Base-by-base conservation (phyloP, 2,113 vertebrate species). In the Phasianus colchicus region DNA sequence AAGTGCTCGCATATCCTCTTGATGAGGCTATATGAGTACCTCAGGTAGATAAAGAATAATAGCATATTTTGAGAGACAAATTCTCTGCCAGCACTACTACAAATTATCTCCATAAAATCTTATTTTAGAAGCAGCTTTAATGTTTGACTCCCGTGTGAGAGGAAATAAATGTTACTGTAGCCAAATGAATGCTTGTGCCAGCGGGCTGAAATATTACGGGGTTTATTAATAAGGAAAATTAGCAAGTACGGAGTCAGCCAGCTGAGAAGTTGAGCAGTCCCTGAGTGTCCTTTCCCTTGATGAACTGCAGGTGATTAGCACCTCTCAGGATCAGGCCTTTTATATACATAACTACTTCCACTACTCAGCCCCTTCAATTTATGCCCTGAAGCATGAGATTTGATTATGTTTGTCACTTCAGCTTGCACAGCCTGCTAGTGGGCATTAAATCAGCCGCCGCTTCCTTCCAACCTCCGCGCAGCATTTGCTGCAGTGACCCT, bases 381-480 rank as follows among this genome's bases (percentile, higher is more conserved):
- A 91, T 95, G 84, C 94, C 91, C 84, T 83, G 92, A 95, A 96
- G 95, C 84, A 85, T 85, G 75, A 92, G 89, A 95, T 95, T 96
- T 94, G 94, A 96, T 96, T 94, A 91, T 77, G 87, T 93, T 95
- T 95, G 92, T 93, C 92, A 63, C 84, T 89, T 83, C 75, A 77
- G 78, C 60, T 92, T 85, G 78, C 52, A 0, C 34, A 85, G 89
- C 63, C 50, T 72, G 80, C 86, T 89, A 83, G 78, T 13, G 81
- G 92, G 82, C 78, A 92, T 91, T 96, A 94, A 96, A 95, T 93
- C 82, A 94, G 69, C 75, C 54, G 15, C 58, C 32, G 3, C 50
- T 92, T 94, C 88, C 66, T 93, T 89, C 84, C 72, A 83, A 76
- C 91, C 91, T 91, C 76, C 71, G 71, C 60, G 8, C 58, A 4